These are phyloP conservation scores for Tautogolabrus adspersus DNA, from an alignment of 2,113 vertebrate genomes.

Conservation along the genomic window DNA sequence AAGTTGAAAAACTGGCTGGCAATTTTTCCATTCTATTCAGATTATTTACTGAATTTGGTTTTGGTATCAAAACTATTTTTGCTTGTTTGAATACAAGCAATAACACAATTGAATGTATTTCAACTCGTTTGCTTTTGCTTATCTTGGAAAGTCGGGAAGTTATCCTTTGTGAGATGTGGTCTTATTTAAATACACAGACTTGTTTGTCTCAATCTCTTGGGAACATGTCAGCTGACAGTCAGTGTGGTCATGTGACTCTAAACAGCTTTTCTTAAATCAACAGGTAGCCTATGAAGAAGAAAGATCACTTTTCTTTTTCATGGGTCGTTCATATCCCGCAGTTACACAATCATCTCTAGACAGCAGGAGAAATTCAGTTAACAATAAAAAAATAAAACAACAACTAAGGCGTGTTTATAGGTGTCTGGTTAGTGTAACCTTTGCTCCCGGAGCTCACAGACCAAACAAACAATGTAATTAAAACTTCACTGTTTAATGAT, in stretches of 20 bases:
- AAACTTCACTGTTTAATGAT: constrained; percentile 42
- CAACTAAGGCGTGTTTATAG: background rate
- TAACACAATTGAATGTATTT: too few relatives aligned
- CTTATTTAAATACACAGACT: constrained; percentile 42
- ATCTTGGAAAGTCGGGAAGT: too few relatives aligned
- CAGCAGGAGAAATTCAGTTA: background rate
- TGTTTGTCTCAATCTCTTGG: constrained; percentile 33
- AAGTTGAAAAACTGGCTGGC: too few relatives aligned
- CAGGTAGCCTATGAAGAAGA: background rate
- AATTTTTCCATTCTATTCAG: background rate
- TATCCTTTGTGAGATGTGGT: background rate
- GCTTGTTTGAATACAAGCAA: too few relatives aligned
- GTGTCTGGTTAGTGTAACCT: constrained; percentile 38
- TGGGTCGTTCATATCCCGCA: background rate
- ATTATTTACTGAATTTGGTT: too few relatives aligned
- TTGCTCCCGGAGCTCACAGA: constrained; percentile 16
- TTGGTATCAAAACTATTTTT: too few relatives aligned
- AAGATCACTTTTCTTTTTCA: background rate
- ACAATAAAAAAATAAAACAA: background rate
- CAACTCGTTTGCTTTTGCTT: too few relatives aligned
- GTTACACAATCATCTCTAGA: background rate
- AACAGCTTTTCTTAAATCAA: background rate
- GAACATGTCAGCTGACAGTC: constrained; percentile 57
- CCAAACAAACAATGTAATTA: constrained; percentile 48
- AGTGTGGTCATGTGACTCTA: constrained; percentile 4